These are phyloP conservation scores for Rhagophthalmus giganteus DNA, from an alignment of 2,888 invertebrate species.

Conservation along the genomic window DNA sequence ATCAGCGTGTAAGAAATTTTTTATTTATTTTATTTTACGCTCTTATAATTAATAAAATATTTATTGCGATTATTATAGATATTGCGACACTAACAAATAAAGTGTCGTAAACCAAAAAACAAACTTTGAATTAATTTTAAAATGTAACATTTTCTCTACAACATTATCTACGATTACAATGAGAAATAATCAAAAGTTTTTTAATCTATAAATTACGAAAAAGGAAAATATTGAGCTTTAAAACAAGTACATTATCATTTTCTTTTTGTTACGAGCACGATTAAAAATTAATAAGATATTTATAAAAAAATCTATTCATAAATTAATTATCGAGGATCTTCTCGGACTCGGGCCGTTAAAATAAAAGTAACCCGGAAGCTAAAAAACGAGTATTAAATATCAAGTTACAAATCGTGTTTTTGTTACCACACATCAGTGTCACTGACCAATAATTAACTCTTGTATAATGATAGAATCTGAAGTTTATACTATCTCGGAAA, in stretches of 20 bases:
- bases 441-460: constrained; percentile 20
- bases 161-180: too few relatives aligned
- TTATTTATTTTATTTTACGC: too few relatives aligned
- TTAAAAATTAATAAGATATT: background rate
- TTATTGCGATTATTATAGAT: background rate
- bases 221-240: too few relatives aligned
- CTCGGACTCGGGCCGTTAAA: background rate
- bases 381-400: constrained; percentile 15
- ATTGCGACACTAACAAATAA: background rate
- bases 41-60: too few relatives aligned
- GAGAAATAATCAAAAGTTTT: too few relatives aligned
- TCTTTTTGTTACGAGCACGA: too few relatives aligned
- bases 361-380: constrained; percentile 14
- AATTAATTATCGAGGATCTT: background rate
- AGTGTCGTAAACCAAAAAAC: too few relatives aligned
- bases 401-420: constrained; percentile 18
- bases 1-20: too few relatives aligned
- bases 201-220: too few relatives aligned
- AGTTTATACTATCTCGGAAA: constrained; percentile 6
- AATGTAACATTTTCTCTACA: too few relatives aligned
- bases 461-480: constrained; percentile 8
- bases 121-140: too few relatives aligned
- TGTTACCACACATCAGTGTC: constrained; percentile 14
- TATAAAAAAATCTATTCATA: constrained; percentile 1
- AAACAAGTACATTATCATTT: too few relatives aligned